Evolutionary conservation across 2,113 vertebrate genomes (phyloP).

Genomic region (Brachypteracias leptosomus): DNA sequence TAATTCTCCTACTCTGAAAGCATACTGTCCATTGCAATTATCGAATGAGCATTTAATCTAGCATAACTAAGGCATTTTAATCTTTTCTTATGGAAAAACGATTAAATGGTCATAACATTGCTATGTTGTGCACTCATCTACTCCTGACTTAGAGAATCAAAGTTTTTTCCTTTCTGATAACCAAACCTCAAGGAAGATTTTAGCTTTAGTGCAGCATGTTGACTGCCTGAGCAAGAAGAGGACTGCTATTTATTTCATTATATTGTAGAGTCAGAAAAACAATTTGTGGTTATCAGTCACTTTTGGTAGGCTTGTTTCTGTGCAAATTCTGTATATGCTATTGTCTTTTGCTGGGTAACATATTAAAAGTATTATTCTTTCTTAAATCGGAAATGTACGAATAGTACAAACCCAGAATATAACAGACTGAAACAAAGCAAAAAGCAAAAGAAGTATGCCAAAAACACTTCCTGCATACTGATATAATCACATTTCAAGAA

Average conservation of each 20-base stretch:
- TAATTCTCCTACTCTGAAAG: conserved; percentile 85
- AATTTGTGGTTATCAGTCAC: neutral
- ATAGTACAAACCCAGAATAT: neutral
- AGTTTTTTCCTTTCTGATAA: conserved; percentile 66
- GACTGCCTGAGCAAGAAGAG: neutral
- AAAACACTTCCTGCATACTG: neutral
- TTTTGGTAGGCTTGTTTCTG: neutral
- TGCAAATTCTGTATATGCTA: neutral
- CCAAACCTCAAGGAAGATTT: conserved; percentile 20
- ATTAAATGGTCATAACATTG: conserved; percentile 76
- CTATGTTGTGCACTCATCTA: conserved; percentile 66
- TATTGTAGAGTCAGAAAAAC: neutral
- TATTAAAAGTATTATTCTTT: neutral
- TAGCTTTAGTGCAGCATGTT: neutral
- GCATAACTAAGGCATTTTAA: conserved; percentile 81
- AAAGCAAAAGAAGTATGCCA: neutral
- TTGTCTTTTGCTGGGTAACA: neutral
- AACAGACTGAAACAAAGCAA: neutral
- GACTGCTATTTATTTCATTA: neutral
- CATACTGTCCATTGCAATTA: conserved; percentile 88
- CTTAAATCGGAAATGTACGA: neutral
- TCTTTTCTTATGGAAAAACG: conserved; percentile 77
- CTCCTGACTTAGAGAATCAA: conserved; percentile 58
- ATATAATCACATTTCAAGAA: neutral
- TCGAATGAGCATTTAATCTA: conserved; percentile 79